Percentiles rank a stretch among this genome's conserved stretches.
These are phyloP conservation scores for Rhinolophus ferrumequinum DNA, from an alignment of 2,113 vertebrate species.

Conservation along the genomic window DNA sequence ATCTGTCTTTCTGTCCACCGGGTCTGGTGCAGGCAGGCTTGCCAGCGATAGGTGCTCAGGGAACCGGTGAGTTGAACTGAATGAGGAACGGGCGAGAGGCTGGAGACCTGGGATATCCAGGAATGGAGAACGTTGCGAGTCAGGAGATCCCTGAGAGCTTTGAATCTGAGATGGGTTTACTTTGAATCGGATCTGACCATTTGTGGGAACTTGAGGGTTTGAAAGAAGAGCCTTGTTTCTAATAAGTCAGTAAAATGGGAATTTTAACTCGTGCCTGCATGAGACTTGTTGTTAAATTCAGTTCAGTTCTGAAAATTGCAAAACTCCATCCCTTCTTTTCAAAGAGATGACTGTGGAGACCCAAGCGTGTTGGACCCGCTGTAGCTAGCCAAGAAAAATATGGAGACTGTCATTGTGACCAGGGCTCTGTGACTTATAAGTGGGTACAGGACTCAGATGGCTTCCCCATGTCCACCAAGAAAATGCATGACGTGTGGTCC, in stretches of 20 bases:
- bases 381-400: neutral
- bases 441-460: neutral
- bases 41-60: neutral
- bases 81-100: neutral
- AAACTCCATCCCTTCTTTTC: neutral
- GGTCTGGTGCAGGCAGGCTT: neutral
- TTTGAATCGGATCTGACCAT: neutral
- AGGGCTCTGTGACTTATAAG: neutral
- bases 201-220: neutral
- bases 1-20: rapidly evolving
- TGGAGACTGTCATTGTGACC: neutral
- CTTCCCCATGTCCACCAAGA: neutral
- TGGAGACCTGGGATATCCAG: no score
- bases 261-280: neutral
- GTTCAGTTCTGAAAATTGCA: neutral
- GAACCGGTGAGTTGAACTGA: neutral
- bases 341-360: neutral
- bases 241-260: neutral
- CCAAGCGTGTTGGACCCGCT: neutral
- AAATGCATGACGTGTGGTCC: neutral
- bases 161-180: neutral
- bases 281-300: neutral
- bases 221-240: neutral
- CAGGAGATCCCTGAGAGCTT: neutral
- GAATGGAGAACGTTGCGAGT: neutral